A percentile compares a stretch with the other conserved stretches of the same genome.
phyloP scores from a whole-genome alignment of 2,888 invertebrate genomes.

The Ornithoptera alexandrae region DNA sequence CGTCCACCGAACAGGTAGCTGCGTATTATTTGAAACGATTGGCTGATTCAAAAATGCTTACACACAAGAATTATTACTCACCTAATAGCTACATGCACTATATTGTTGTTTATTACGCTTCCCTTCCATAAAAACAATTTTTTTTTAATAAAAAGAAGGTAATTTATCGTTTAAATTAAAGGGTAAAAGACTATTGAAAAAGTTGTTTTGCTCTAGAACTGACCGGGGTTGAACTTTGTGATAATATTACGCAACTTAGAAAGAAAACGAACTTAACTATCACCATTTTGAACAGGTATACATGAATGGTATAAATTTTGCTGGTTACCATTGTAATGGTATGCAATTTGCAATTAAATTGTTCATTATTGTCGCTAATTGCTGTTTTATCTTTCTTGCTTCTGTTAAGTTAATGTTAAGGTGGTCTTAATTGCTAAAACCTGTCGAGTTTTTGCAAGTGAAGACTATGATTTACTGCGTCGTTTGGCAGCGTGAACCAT shows the following conservation, averaged over 20 bases:
- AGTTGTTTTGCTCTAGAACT: neutral
- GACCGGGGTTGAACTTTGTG: neutral
- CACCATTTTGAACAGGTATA: conserved; percentile 16
- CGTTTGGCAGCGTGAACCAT: conserved; percentile 23
- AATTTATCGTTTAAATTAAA: neutral
- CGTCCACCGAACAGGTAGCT: neutral
- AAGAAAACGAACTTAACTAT: conserved; percentile 20
- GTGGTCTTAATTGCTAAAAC: conserved; percentile 29
- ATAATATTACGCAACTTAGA: conserved; percentile 2
- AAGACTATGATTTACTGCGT: conserved; percentile 25
- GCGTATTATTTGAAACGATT: no score
- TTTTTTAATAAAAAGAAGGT: neutral
- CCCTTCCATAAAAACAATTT: neutral
- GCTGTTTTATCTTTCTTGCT: conserved; percentile 24
- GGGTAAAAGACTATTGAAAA: neutral
- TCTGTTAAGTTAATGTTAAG: conserved; percentile 23
- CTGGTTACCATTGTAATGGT: conserved; percentile 21
- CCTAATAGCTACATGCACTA: neutral
- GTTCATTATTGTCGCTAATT: conserved; percentile 30
- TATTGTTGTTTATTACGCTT: neutral
- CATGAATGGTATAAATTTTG: conserved; percentile 17
- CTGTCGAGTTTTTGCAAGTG: conserved; percentile 25
- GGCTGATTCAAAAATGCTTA: no score
- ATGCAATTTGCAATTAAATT: conserved; percentile 30
- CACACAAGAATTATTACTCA: neutral